These are phyloP conservation scores for Eclectus roratus DNA, from an alignment of 2,113 vertebrate genomes.

Conservation along the genomic window DNA sequence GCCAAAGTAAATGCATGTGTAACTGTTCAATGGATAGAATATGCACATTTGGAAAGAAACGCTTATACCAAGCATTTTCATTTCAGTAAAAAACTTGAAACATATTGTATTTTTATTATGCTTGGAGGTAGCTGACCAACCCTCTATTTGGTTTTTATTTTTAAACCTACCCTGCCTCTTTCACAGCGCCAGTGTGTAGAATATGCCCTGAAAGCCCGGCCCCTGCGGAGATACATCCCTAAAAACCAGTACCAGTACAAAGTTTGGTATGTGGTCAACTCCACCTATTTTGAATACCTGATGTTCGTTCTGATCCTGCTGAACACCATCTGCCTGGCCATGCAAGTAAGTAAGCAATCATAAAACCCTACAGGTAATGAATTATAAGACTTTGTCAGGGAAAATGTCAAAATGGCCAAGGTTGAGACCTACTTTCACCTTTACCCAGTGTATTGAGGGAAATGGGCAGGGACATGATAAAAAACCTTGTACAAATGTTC, in stretches of 20 bases:
- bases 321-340: constrained; percentile 99
- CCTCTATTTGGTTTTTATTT: not conserved
- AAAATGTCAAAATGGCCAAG: not conserved
- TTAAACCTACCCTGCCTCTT: not conserved
- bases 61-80: not conserved
- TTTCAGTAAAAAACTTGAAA: not conserved
- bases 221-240: constrained; percentile 93
- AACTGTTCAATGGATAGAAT: not conserved
- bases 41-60: not conserved
- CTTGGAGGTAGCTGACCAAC: not conserved
- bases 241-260: constrained; percentile 99
- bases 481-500: not conserved
- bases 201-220: constrained; percentile 95
- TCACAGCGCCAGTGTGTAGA: constrained; percentile 96
- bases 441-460: not conserved
- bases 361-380: not conserved
- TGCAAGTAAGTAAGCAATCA: constrained; percentile 85
- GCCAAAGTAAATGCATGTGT: not conserved
- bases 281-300: constrained; percentile 99
- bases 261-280: constrained; percentile 99
- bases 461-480: not conserved
- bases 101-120: accelerated
- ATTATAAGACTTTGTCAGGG: not conserved
- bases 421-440: not conserved
- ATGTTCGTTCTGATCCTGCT: constrained; percentile 99